Evolutionary conservation across 1,140 invertebrate genomes (phyloP).

Genomic region (Sarcophaga bullata): DNA sequence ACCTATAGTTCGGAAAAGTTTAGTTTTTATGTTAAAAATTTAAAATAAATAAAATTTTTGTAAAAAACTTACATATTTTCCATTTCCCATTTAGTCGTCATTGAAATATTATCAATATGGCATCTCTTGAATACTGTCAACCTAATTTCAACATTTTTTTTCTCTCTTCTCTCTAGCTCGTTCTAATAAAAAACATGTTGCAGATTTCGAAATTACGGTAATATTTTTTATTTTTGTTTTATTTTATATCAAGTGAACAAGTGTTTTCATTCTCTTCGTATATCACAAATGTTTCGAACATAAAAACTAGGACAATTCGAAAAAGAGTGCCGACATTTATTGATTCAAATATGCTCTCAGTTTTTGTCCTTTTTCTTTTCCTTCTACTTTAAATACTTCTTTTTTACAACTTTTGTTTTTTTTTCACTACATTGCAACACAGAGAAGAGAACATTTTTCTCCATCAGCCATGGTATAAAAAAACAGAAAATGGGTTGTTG

Average conservation of each 20-base stretch:
- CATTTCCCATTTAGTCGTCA: too few species aligned
- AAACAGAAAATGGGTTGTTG: conserved; percentile 29
- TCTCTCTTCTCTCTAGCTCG: neutral
- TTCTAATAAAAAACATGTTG: neutral
- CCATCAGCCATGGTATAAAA: too few species aligned
- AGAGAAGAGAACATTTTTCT: neutral
- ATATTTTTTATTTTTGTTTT: neutral
- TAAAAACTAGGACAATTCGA: conserved; percentile 25
- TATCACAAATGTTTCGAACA: neutral
- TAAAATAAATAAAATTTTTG: too few species aligned
- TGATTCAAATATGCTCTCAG: conserved; percentile 20
- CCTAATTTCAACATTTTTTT: too few species aligned
- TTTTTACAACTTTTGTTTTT: neutral
- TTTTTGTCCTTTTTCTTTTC: neutral
- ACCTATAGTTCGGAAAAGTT: too few species aligned
- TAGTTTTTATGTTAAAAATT: too few species aligned
- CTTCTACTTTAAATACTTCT: neutral
- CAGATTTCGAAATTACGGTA: conserved; percentile 21
- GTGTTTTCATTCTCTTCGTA: neutral
- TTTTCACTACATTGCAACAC: neutral
- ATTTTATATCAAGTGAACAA: too few species aligned
- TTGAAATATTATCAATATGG: too few species aligned
- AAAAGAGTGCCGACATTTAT: conserved; percentile 28
- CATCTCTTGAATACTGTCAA: too few species aligned
- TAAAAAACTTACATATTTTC: too few species aligned